A percentile compares a stretch with the other conserved stretches of the same genome.
Conservation (phyloP, 1,140 invertebrate species). For the Heliconius hewitsoni region DNA sequence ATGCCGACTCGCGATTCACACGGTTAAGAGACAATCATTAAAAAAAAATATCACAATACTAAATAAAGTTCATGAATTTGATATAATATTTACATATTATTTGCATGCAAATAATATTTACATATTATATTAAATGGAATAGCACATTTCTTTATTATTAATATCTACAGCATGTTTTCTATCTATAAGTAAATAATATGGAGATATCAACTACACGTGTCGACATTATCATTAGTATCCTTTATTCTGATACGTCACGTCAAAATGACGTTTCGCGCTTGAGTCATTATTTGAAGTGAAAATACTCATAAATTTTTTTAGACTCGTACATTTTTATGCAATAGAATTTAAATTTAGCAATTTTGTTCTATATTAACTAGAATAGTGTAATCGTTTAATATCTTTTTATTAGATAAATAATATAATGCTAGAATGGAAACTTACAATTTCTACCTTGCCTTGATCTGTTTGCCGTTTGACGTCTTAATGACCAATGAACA, state of each 20-base stretch:
- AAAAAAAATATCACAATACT: constrained; percentile 20
- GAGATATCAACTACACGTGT: constrained; percentile 38
- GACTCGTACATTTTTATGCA: neutral
- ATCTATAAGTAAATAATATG: constrained; percentile 21
- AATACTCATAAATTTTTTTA: neutral
- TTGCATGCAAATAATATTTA: neutral
- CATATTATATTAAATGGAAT: neutral
- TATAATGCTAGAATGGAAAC: constrained; percentile 25
- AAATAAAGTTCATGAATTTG: neutral
- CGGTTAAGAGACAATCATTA: constrained; percentile 28
- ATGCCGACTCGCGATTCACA: constrained; percentile 35
- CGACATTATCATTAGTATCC: constrained; percentile 28
- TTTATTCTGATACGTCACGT: constrained; percentile 32
- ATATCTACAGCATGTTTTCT: neutral
- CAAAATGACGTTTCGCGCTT: constrained; percentile 19
- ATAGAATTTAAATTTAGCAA: neutral
- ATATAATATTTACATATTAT: constrained; percentile 10
- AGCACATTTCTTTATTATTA: neutral
- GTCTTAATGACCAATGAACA: constrained; percentile 30
- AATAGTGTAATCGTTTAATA: neutral
- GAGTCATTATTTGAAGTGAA: constrained; percentile 8
- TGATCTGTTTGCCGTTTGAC: constrained; percentile 32
- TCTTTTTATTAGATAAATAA: neutral
- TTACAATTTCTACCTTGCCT: constrained; percentile 26
- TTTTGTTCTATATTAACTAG: neutral